Evolutionary conservation across 1,140 invertebrate species (phyloP).

Genomic region (Apis laboriosa): DNA sequence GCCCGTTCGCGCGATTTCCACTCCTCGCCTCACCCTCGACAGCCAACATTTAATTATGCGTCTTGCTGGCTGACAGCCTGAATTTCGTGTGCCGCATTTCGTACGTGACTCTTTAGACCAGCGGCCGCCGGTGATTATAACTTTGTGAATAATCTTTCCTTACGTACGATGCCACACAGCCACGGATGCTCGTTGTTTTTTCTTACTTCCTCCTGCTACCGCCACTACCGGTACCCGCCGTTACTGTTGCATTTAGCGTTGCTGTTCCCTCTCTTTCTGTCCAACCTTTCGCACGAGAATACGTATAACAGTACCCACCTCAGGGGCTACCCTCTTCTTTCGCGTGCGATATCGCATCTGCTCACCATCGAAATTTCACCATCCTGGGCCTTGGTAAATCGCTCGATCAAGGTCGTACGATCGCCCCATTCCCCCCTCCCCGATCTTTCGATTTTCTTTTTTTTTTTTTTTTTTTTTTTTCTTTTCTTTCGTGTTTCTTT

Average conservation of each 20-base stretch:
- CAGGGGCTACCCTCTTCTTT: not conserved
- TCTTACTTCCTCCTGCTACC: not conserved
- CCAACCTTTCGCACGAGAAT: constrained; percentile 6
- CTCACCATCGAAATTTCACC: not conserved
- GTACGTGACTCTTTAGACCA: constrained; percentile 38
- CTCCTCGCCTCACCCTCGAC: constrained; percentile 8
- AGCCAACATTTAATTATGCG: constrained; percentile 51
- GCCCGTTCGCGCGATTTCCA: constrained; percentile 16
- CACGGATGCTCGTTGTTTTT: not conserved
- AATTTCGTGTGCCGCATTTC: constrained; percentile 48
- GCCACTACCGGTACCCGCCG: not conserved
- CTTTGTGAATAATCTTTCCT: constrained; percentile 30
- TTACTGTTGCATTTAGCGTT: not conserved
- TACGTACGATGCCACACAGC: constrained; percentile 9
- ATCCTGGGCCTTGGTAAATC: constrained; percentile 11
- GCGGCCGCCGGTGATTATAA: constrained; percentile 40
- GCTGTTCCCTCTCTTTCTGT: not conserved
- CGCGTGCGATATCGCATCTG: constrained; percentile 26
- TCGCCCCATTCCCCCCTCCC: not conserved
- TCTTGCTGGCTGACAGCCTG: constrained; percentile 44
- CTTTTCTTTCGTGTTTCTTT: not conserved
- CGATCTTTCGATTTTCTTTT: not conserved
- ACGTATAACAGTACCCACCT: not conserved
- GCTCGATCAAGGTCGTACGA: constrained; percentile 29
- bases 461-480: not conserved